Evolutionary conservation across 2,888 invertebrate genomes (phyloP).

Genomic region (Poecilobothrus nobilitatus): DNA sequence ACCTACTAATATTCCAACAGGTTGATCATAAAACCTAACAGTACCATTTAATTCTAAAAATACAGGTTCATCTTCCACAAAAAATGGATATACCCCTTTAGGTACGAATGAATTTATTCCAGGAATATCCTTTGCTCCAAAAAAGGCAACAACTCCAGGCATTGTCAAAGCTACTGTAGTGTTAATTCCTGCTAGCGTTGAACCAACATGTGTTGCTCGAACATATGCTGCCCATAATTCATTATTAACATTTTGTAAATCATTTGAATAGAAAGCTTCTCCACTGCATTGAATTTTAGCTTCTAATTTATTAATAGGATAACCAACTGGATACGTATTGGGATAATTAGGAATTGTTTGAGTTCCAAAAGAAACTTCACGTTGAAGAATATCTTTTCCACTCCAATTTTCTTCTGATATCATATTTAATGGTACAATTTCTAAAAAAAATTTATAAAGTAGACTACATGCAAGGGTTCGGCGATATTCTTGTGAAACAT

Average conservation of each 20-base stretch:
- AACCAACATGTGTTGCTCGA: slow-evolving; percentile 49
- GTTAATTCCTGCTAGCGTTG: slow-evolving; percentile 53
- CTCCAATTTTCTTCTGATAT: slow-evolving; percentile 47
- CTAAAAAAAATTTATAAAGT: slow-evolving; percentile 61
- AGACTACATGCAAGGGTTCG: slow-evolving; percentile 58
- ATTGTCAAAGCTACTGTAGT: slow-evolving; percentile 51
- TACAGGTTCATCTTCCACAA: slow-evolving; percentile 38
- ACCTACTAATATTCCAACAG: slow-evolving; percentile 58
- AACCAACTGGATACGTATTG: slow-evolving; percentile 61
- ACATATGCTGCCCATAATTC: slow-evolving; percentile 61
- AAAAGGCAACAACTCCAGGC: slow-evolving; percentile 56
- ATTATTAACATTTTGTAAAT: slow-evolving; percentile 54
- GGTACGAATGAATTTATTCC: slow-evolving; percentile 50
- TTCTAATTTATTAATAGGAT: slow-evolving; percentile 67
- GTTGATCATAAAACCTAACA: slow-evolving; percentile 53
- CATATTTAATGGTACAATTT: slow-evolving; percentile 46
- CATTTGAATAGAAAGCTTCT: slow-evolving; percentile 71
- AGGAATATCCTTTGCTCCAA: slow-evolving; percentile 59
- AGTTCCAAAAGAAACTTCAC: slow-evolving; percentile 57
- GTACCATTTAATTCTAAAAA: slow-evolving; percentile 32
- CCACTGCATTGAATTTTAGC: slow-evolving; percentile 61
- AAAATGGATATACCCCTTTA: slow-evolving; percentile 21
- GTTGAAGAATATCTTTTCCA: slow-evolving; percentile 52
- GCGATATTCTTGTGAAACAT: slow-evolving; percentile 56
- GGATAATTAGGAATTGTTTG: slow-evolving; percentile 63